phyloP scores from a whole-genome alignment of 2,113 vertebrate species.

The Sinocyclocheilus maitianheensis region DNA sequence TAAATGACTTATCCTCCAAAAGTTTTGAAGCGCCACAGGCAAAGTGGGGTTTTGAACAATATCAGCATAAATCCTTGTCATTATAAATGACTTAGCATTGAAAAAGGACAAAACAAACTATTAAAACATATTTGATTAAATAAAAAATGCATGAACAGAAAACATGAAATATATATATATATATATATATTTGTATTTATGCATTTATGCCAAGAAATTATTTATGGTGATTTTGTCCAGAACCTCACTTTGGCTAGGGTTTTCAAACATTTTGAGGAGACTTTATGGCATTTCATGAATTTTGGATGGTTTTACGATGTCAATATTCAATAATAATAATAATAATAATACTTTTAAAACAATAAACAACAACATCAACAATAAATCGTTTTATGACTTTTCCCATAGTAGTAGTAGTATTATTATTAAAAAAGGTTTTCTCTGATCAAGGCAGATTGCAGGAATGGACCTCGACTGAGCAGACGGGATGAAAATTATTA shows the following conservation, averaged over 20 bases:
- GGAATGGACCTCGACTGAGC: neutral
- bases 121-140: neutral
- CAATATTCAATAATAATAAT: neutral
- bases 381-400: too few relatives aligned
- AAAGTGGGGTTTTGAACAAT: neutral
- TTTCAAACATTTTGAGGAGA: neutral
- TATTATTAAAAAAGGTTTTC: too few relatives aligned
- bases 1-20: neutral
- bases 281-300: neutral
- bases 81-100: neutral
- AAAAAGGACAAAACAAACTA: neutral
- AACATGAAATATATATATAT: neutral
- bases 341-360: neutral
- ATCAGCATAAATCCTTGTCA: neutral
- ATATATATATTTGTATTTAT: neutral
- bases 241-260: neutral
- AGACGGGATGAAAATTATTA: constrained; percentile 21
- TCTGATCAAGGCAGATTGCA: neutral
- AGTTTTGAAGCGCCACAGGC: neutral
- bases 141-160: neutral
- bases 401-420: neutral
- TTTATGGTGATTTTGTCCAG: neutral
- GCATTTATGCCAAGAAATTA: neutral
- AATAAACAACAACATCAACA: too few relatives aligned
- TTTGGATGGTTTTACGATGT: neutral